Evolutionary conservation across 2,888 invertebrate genomes (phyloP).

Genomic region (Catotricha subobsoleta): DNA sequence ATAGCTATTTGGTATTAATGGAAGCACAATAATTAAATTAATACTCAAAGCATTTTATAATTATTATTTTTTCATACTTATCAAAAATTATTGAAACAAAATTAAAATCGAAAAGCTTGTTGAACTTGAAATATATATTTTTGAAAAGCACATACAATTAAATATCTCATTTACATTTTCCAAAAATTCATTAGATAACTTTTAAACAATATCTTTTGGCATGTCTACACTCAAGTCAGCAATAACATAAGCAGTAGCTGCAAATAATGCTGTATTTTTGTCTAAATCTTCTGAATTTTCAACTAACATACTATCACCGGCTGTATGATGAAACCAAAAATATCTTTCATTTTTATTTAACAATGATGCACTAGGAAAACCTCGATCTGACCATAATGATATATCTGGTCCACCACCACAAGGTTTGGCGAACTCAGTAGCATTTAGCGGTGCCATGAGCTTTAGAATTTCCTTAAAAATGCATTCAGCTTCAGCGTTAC

Average conservation of each 20-base stretch:
- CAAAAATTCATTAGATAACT: too few relatives aligned
- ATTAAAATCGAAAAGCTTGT: too few relatives aligned
- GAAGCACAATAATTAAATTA: too few relatives aligned
- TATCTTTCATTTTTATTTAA: slow-evolving; percentile 51
- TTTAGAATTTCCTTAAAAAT: slow-evolving; percentile 49
- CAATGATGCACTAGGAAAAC: slow-evolving; percentile 53
- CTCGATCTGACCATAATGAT: slow-evolving; percentile 37
- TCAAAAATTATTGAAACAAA: too few relatives aligned
- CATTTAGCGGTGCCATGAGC: slow-evolving; percentile 46
- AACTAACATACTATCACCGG: slow-evolving; percentile 63
- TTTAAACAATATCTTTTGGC: slow-evolving; percentile 29
- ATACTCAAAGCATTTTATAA: too few relatives aligned
- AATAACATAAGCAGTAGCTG: slow-evolving; percentile 56
- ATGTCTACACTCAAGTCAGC: slow-evolving; percentile 55
- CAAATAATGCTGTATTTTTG: slow-evolving; percentile 57
- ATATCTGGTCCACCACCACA: slow-evolving; percentile 51
- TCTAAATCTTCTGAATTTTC: slow-evolving; percentile 51
- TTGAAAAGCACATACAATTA: too few relatives aligned
- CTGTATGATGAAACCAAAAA: slow-evolving; percentile 50
- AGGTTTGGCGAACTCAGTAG: slow-evolving; percentile 36
- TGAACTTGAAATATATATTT: too few relatives aligned
- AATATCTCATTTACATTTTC: too few relatives aligned
- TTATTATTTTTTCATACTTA: too few relatives aligned
- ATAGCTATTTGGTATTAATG: too few relatives aligned
- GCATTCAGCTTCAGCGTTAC: slow-evolving; percentile 40